Evolutionary conservation across 2,888 invertebrate genomes (phyloP).

Genomic region (Noctuana brunneofusca): DNA sequence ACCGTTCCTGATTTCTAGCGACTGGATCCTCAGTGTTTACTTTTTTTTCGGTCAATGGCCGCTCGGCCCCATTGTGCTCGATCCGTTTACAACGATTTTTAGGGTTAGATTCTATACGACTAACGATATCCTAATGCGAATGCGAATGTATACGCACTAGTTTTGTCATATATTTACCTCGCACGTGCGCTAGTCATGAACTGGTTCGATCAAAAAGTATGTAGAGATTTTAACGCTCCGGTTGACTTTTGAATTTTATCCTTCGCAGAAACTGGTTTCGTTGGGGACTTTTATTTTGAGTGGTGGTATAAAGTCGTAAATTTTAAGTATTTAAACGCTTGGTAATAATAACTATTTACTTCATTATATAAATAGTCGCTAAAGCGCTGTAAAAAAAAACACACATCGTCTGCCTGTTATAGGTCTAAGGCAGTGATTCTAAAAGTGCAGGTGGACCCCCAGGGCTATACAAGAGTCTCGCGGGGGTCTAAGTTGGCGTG

Average conservation of each 20-base stretch:
- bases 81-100: conserved; percentile 73
- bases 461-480: too few species aligned
- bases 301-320: neutral
- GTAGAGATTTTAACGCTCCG: conserved; percentile 17
- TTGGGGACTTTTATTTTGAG: neutral
- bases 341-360: neutral
- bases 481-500: too few species aligned
- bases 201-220: conserved; percentile 25
- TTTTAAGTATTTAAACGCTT: conserved; percentile 5
- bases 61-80: conserved; percentile 63
- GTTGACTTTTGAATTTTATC: conserved; percentile 36
- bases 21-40: conserved; percentile 56
- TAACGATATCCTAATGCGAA: conserved; percentile 21
- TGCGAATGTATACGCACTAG: conserved; percentile 8
- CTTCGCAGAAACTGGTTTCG: conserved; percentile 41
- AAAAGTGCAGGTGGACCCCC: too few species aligned
- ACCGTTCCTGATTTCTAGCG: conserved; percentile 65
- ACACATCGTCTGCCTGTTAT: conserved; percentile 45
- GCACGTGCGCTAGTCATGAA: conserved; percentile 41
- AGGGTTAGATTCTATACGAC: conserved; percentile 62
- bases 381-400: neutral
- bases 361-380: neutral
- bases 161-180: conserved; percentile 34
- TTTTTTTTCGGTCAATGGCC: conserved; percentile 79
- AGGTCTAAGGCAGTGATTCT: too few species aligned